A percentile compares a stretch with the other conserved stretches of the same genome.
phyloP scores from a whole-genome alignment of 2,888 invertebrate species.

The Sphaerophoria rueppellii region DNA sequence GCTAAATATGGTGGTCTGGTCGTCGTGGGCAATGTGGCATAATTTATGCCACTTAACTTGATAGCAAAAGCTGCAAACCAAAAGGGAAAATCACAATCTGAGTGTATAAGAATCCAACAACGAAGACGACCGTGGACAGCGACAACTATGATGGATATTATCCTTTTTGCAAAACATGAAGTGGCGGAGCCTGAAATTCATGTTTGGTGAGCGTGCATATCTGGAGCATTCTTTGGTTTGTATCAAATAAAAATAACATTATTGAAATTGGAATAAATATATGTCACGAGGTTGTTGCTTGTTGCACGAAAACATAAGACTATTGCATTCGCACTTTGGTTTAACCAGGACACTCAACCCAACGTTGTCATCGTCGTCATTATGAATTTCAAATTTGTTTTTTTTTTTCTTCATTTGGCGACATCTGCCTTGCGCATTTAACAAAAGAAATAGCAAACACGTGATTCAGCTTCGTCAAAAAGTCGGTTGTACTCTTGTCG shows the following conservation, averaged over 20 bases:
- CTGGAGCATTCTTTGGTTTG: conserved; percentile 63
- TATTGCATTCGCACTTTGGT: conserved; percentile 1
- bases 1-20: conserved; percentile 29
- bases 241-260: conserved; percentile 58
- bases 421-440: conserved; percentile 43
- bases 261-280: conserved; percentile 34
- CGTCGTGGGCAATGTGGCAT: conserved; percentile 65
- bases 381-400: neutral
- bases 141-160: conserved; percentile 46
- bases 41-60: conserved; percentile 71
- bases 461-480: conserved; percentile 50
- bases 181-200: conserved; percentile 15
- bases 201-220: conserved; percentile 64
- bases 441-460: conserved; percentile 25
- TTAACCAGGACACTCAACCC: conserved; percentile 60
- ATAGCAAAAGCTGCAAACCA: conserved; percentile 39
- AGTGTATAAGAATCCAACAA: neutral
- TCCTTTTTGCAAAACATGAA: conserved; percentile 52
- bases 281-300: conserved; percentile 62
- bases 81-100: neutral
- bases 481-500: conserved; percentile 56
- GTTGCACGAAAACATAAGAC: neutral
- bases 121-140: conserved; percentile 15
- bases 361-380: neutral
- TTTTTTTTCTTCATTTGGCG: conserved; percentile 8